These are phyloP conservation scores for Beris morrisii DNA, from an alignment of 2,888 invertebrate genomes.

Conservation along the genomic window DNA sequence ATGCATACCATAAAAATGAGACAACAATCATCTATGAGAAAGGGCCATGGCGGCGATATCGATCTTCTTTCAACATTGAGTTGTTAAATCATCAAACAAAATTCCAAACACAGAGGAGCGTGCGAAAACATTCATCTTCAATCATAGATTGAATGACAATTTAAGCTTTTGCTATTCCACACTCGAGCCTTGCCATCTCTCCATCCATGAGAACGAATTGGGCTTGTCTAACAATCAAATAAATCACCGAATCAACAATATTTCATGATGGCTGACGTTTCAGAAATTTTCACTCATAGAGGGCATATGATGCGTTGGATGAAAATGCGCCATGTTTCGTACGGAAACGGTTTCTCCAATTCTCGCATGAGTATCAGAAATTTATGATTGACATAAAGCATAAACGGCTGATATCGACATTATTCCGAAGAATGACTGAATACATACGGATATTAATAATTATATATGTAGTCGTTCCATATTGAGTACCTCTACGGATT, in stretches of 20 bases:
- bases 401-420: slow-evolving; percentile 31
- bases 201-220: slow-evolving; percentile 25
- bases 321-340: background rate
- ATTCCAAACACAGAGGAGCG: background rate
- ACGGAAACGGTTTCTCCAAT: background rate
- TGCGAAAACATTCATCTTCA: slow-evolving; percentile 22
- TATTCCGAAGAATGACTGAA: slow-evolving; percentile 9
- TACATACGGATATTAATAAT: background rate
- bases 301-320: background rate
- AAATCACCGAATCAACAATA: slow-evolving; percentile 37
- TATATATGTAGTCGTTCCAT: background rate
- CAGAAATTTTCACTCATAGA: slow-evolving; percentile 18
- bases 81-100: background rate
- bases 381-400: slow-evolving; percentile 34
- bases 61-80: too few species aligned
- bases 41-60: too few species aligned
- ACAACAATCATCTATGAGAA: too few species aligned
- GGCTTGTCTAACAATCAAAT: slow-evolving; percentile 35
- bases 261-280: slow-evolving; percentile 34
- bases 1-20: too few species aligned
- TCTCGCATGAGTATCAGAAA: slow-evolving; percentile 12
- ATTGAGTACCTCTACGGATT: background rate
- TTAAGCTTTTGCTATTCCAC: slow-evolving; percentile 13
- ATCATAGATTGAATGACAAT: slow-evolving; percentile 22
- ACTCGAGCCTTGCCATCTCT: background rate